Evolutionary conservation across 2,113 vertebrate genomes (phyloP).

Genomic region (Dicrurus megarhynchus): DNA sequence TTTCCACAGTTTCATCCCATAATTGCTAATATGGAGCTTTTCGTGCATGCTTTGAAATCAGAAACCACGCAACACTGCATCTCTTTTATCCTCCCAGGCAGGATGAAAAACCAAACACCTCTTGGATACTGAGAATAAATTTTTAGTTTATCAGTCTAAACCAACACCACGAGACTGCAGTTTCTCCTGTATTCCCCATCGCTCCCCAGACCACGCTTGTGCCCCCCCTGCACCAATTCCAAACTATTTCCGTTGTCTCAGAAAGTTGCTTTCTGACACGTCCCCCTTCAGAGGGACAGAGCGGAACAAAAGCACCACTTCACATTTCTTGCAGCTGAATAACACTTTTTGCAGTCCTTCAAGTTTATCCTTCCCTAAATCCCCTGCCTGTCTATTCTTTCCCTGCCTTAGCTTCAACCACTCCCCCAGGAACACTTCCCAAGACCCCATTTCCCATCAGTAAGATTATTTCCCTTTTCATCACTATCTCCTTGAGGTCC

Average conservation of each 20-base stretch:
- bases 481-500: neutral
- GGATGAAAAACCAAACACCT: constrained; percentile 14
- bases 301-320: neutral
- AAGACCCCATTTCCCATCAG: neutral
- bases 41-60: constrained; percentile 31
- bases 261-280: neutral
- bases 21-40: constrained; percentile 49
- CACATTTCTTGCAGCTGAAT: neutral
- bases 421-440: neutral
- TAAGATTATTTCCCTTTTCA: neutral
- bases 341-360: neutral
- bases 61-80: neutral
- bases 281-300: neutral
- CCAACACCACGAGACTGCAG: neutral
- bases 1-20: constrained; percentile 23
- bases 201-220: neutral
- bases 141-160: neutral
- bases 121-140: constrained; percentile 4
- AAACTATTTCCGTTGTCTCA: neutral
- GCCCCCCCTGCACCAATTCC: neutral
- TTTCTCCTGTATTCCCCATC: neutral
- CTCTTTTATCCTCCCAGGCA: constrained; percentile 50
- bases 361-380: neutral
- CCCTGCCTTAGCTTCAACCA: neutral
- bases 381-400: neutral